Evolutionary conservation across 1,140 invertebrate genomes (phyloP).

Genomic region (Drosophila hydei): DNA sequence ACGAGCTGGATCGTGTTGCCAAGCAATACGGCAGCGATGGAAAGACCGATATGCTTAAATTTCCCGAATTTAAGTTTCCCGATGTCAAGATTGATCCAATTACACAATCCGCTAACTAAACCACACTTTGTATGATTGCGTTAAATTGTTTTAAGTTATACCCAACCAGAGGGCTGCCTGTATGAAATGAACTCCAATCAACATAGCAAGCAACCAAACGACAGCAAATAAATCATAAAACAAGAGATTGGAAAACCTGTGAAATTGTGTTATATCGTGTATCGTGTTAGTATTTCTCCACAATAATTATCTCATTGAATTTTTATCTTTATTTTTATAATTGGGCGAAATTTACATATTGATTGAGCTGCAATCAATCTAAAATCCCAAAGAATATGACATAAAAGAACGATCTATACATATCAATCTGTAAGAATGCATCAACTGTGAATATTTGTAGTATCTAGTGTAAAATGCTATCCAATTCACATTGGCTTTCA

Average conservation of each 20-base stretch:
- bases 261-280: not conserved
- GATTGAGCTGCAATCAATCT: no score
- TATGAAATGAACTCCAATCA: slow-evolving; percentile 9
- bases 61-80: slow-evolving; percentile 93
- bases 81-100: slow-evolving; percentile 88
- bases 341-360: no score
- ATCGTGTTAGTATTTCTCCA: not conserved
- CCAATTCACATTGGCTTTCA: no score
- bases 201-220: slow-evolving; percentile 2
- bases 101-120: slow-evolving; percentile 62
- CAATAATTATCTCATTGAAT: no score
- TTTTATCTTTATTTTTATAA: no score
- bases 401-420: no score
- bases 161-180: slow-evolving; percentile 9
- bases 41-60: slow-evolving; percentile 93
- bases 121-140: slow-evolving; percentile 32
- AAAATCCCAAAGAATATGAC: no score
- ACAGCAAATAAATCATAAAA: slow-evolving; percentile 31
- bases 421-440: no score
- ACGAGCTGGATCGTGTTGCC: slow-evolving; percentile 92
- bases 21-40: slow-evolving; percentile 90
- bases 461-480: no score
- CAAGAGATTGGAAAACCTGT: slow-evolving; percentile 8
- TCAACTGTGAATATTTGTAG: no score
- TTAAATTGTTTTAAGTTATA: slow-evolving; percentile 69